A percentile compares a stretch with the other conserved stretches of the same genome.
These are phyloP conservation scores for Aplocera efformata DNA, from an alignment of 2,888 invertebrate species.

Conservation along the genomic window DNA sequence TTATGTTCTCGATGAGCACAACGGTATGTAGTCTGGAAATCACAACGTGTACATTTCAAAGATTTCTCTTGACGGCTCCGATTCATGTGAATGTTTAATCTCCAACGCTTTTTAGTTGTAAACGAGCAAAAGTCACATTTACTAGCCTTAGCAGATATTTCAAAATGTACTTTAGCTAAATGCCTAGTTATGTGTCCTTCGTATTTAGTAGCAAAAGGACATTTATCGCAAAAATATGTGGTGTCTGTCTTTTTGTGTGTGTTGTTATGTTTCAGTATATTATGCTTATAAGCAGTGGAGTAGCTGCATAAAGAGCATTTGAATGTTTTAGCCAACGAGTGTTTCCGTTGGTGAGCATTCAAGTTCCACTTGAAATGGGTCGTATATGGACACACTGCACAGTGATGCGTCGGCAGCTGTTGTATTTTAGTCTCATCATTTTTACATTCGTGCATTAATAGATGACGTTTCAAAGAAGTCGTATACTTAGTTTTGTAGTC, in stretches of 20 bases:
- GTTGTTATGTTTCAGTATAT: slow-evolving; percentile 39
- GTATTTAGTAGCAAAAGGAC: slow-evolving; percentile 50
- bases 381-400: slow-evolving; percentile 30
- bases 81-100: slow-evolving; percentile 52
- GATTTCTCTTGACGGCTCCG: slow-evolving; percentile 39
- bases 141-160: slow-evolving; percentile 45
- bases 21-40: slow-evolving; percentile 46
- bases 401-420: slow-evolving; percentile 12
- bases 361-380: slow-evolving; percentile 37
- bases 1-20: slow-evolving; percentile 57
- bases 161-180: slow-evolving; percentile 55
- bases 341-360: slow-evolving; percentile 36
- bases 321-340: slow-evolving; percentile 6
- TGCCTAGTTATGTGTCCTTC: slow-evolving; percentile 58
- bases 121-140: slow-evolving; percentile 56
- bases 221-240: slow-evolving; percentile 51
- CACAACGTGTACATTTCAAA: slow-evolving; percentile 47
- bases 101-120: slow-evolving; percentile 50
- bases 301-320: slow-evolving; percentile 10
- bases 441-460: slow-evolving; percentile 39
- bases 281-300: slow-evolving; percentile 39
- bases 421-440: slow-evolving; percentile 13
- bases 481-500: slow-evolving; percentile 51
- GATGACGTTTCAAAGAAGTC: slow-evolving; percentile 43
- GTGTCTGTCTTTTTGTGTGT: slow-evolving; percentile 33